Conservation (phyloP, 1,140 invertebrate genomes). For the Caenorhabditis brenneri region DNA sequence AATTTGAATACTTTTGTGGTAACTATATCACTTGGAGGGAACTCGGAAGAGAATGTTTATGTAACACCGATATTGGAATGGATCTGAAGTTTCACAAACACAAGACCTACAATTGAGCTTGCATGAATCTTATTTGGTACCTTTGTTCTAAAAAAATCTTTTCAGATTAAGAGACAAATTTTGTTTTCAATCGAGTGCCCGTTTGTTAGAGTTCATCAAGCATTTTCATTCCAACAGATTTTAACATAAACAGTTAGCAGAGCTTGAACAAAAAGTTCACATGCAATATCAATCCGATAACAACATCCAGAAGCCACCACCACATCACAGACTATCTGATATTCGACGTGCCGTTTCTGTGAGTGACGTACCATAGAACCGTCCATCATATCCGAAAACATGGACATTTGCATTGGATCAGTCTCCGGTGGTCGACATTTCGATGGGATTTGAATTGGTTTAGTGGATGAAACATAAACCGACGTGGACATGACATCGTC, state of each 20-base stretch:
- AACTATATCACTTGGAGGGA: too few relatives aligned
- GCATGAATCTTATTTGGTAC: too few relatives aligned
- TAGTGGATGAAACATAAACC: constrained; percentile 21
- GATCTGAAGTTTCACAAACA: too few relatives aligned
- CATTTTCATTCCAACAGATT: too few relatives aligned
- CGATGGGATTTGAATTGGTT: background rate
- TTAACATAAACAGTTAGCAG: too few relatives aligned
- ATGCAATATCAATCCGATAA: background rate
- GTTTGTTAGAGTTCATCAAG: too few relatives aligned
- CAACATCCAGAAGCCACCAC: background rate
- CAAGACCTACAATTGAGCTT: too few relatives aligned
- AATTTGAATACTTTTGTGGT: background rate
- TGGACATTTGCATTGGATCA: constrained; percentile 46
- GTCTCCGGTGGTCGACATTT: constrained; percentile 3
- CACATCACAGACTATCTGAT: constrained; percentile 6
- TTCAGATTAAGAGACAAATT: too few relatives aligned
- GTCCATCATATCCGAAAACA: constrained; percentile 49
- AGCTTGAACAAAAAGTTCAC: background rate
- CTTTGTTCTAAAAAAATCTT: too few relatives aligned
- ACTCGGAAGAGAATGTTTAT: too few relatives aligned
- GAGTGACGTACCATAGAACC: constrained; percentile 44
- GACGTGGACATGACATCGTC: constrained; percentile 29
- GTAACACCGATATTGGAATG: too few relatives aligned
- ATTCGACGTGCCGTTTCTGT: background rate
- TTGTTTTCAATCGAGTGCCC: too few relatives aligned